These are phyloP conservation scores for Premnoplex brunnescens DNA, from an alignment of 2,797 vertebrate species.

Conservation along the genomic window DNA sequence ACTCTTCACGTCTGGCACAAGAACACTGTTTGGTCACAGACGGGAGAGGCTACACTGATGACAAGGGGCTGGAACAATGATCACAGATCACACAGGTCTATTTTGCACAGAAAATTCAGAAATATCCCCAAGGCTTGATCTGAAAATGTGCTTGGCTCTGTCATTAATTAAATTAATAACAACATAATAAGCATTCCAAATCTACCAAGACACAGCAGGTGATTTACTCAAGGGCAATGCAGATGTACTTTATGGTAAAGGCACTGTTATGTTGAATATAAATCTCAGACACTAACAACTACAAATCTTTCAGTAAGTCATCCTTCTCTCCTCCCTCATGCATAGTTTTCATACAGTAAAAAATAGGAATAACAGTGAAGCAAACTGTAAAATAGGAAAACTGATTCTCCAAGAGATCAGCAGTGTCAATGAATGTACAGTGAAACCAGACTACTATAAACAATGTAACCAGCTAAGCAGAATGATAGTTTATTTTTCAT, in stretches of 20 bases:
- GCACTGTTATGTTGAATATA: background rate
- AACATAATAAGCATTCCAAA: background rate
- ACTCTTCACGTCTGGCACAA: background rate
- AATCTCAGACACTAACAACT: background rate
- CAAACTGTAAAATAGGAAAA: background rate
- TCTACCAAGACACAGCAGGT: background rate
- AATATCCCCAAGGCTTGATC: background rate
- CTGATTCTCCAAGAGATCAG: background rate
- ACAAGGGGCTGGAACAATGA: background rate
- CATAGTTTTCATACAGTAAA: background rate
- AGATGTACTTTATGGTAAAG: background rate
- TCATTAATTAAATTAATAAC: constrained; percentile 17
- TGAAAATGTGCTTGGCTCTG: background rate
- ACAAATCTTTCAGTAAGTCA: background rate
- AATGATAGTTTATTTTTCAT: background rate
- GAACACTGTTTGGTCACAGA: background rate
- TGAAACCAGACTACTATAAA: background rate
- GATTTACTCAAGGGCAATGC: constrained; percentile 7
- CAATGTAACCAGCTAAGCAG: background rate
- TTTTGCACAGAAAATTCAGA: background rate
- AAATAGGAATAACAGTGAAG: background rate
- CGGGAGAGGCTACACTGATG: background rate
- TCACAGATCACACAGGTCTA: background rate
- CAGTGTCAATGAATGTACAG: background rate
- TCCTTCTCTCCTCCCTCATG: background rate